Percentiles rank a stretch among this genome's conserved stretches.
phyloP scores from a whole-genome alignment of 2,113 vertebrate genomes.

The Periophthalmus modestus region DNA sequence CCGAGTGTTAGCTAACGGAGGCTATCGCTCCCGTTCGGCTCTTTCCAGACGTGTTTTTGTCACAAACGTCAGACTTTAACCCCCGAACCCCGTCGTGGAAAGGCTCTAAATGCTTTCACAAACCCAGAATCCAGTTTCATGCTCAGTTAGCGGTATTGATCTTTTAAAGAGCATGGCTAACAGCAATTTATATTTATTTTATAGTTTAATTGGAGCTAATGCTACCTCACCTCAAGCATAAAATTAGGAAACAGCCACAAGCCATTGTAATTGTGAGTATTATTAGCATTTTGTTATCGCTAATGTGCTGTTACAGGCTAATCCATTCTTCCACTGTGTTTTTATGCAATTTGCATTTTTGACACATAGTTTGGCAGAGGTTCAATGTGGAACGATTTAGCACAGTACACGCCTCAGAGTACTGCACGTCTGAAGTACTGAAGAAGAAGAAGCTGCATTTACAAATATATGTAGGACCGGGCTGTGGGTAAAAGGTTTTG shows the following conservation, averaged over 20 bases:
- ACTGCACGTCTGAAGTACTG: neutral
- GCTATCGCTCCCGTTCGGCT: neutral
- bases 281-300: slow-evolving; percentile 2
- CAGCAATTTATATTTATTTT: slow-evolving; percentile 9
- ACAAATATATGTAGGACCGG: neutral
- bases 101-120: neutral
- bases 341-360: slow-evolving; percentile 1
- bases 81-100: neutral
- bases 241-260: slow-evolving; percentile 10
- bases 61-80: neutral
- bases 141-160: slow-evolving; percentile 5
- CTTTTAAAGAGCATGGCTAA: slow-evolving; percentile 4
- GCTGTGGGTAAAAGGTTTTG: neutral
- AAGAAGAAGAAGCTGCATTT: neutral
- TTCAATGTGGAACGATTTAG: neutral
- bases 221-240: slow-evolving; percentile 8
- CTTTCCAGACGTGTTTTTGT: neutral
- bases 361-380: slow-evolving; percentile 2
- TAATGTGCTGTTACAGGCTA: neutral
- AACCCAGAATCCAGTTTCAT: slow-evolving; percentile 6
- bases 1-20: neutral
- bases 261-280: slow-evolving; percentile 6
- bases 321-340: neutral
- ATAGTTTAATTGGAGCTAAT: slow-evolving; percentile 7
- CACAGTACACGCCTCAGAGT: neutral